Evolutionary conservation across 1,140 invertebrate species (phyloP).

Genomic region (Danaus melanippus): DNA sequence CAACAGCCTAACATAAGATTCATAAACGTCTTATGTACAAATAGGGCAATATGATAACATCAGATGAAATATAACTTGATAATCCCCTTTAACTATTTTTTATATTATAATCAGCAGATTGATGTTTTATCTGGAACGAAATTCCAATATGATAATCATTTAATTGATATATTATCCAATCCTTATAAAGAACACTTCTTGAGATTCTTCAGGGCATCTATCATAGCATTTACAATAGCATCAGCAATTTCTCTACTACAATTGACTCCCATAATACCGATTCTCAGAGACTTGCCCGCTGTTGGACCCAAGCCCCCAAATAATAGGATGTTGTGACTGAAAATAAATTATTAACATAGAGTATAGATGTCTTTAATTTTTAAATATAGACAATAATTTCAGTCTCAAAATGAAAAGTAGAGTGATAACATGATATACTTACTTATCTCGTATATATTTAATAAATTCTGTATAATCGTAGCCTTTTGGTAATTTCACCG

Average conservation of each 20-base stretch:
- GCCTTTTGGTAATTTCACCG: conserved; percentile 79
- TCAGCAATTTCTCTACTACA: conserved; percentile 74
- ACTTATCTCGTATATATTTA: conserved; percentile 81
- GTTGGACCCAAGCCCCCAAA: conserved; percentile 84
- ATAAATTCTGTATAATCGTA: conserved; percentile 80
- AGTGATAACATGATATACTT: conserved; percentile 38
- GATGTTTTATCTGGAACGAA: too few relatives aligned
- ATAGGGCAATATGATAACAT: too few relatives aligned
- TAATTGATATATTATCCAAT: not conserved
- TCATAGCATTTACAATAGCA: conserved; percentile 38
- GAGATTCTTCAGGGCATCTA: conserved; percentile 32
- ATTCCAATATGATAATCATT: not conserved
- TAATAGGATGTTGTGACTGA: conserved; percentile 84
- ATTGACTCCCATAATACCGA: conserved; percentile 87
- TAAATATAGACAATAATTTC: too few relatives aligned
- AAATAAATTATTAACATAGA: conserved; percentile 19
- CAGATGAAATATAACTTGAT: too few relatives aligned
- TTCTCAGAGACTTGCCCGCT: conserved; percentile 80
- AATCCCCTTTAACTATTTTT: too few relatives aligned
- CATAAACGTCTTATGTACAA: too few relatives aligned
- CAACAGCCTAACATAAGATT: too few relatives aligned
- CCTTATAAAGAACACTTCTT: conserved; percentile 42
- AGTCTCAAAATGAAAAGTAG: not conserved
- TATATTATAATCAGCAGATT: too few relatives aligned
- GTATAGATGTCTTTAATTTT: not conserved